These are phyloP conservation scores for Drosophila robusta DNA, from an alignment of 2,888 invertebrate genomes.

Conservation along the genomic window DNA sequence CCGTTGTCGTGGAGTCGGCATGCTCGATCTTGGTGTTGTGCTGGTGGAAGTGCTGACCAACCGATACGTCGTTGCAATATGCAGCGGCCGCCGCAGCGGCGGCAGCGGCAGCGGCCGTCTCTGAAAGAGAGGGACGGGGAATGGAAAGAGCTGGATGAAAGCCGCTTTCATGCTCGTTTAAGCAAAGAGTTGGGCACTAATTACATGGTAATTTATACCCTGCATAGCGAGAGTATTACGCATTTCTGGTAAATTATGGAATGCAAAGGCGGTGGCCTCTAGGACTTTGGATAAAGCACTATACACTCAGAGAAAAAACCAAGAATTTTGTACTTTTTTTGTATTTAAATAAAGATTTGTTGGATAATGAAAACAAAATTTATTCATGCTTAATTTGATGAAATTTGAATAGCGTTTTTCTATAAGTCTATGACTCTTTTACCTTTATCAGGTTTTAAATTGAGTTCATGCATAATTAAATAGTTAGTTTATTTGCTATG, in stretches of 20 bases:
- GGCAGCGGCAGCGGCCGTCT: conserved; percentile 59
- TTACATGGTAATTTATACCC: conserved; percentile 32
- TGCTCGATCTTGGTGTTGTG: conserved; percentile 83
- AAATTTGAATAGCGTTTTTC: too few relatives aligned
- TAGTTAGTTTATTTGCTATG: too few relatives aligned
- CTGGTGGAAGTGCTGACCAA: conserved; percentile 71
- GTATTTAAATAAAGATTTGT: too few relatives aligned
- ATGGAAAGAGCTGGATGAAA: conserved; percentile 53
- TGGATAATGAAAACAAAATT: too few relatives aligned
- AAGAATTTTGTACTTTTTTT: too few relatives aligned
- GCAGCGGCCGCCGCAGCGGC: conserved; percentile 71
- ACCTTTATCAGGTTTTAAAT: too few relatives aligned
- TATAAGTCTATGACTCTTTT: too few relatives aligned
- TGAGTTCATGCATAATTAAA: too few relatives aligned
- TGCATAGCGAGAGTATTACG: background rate
- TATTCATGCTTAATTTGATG: too few relatives aligned
- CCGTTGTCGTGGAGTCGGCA: conserved; percentile 85
- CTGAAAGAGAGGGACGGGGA: conserved; percentile 53
- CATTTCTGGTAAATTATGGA: background rate
- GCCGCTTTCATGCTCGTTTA: conserved; percentile 68
- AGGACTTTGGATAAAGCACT: too few relatives aligned
- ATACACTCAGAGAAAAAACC: background rate
- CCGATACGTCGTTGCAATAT: conserved; percentile 79
- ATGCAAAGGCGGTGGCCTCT: too few relatives aligned
- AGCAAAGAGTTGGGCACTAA: conserved; percentile 44